These are phyloP conservation scores for Sarcophaga carnaria DNA, from an alignment of 2,888 invertebrate genomes.

Conservation along the genomic window DNA sequence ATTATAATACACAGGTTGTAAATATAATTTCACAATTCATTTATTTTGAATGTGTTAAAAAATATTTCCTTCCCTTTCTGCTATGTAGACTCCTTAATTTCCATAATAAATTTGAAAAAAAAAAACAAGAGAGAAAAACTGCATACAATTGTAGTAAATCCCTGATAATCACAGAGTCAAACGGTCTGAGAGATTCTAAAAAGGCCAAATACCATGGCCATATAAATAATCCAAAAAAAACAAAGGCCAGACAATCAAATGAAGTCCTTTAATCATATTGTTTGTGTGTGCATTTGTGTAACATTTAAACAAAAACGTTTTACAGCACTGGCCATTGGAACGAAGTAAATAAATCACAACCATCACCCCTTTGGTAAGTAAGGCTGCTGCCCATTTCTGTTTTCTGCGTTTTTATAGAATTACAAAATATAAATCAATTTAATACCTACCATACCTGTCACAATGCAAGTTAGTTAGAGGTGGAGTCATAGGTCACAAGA, in stretches of 20 bases:
- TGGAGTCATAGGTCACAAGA: too few relatives aligned
- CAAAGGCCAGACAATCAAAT: not conserved
- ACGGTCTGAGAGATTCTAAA: too few relatives aligned
- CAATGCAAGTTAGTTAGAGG: constrained; percentile 5
- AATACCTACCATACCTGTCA: constrained; percentile 54
- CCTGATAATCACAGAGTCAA: constrained; percentile 5
- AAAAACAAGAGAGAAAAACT: constrained; percentile 6
- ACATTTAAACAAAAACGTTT: not conserved
- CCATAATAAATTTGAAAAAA: constrained; percentile 27
- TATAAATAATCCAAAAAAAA: not conserved
- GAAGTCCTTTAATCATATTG: not conserved
- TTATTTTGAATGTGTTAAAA: constrained; percentile 61
- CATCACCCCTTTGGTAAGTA: constrained; percentile 32
- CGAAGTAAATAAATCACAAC: constrained; percentile 58
- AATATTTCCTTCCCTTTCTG: constrained; percentile 39
- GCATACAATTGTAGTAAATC: constrained; percentile 18
- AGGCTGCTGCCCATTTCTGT: too few relatives aligned
- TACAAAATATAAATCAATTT: constrained; percentile 61
- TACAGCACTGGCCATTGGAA: not conserved
- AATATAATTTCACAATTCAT: constrained; percentile 69
- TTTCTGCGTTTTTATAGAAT: constrained; percentile 42
- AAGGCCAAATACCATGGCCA: not conserved
- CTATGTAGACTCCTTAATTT: constrained; percentile 47
- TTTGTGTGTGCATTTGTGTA: not conserved
- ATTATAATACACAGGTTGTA: constrained; percentile 58